Evolutionary conservation across 1,140 invertebrate species (phyloP), one percentile per base, ranked within the genome.

Genomic region (Drosophila nigrodunni): DNA sequence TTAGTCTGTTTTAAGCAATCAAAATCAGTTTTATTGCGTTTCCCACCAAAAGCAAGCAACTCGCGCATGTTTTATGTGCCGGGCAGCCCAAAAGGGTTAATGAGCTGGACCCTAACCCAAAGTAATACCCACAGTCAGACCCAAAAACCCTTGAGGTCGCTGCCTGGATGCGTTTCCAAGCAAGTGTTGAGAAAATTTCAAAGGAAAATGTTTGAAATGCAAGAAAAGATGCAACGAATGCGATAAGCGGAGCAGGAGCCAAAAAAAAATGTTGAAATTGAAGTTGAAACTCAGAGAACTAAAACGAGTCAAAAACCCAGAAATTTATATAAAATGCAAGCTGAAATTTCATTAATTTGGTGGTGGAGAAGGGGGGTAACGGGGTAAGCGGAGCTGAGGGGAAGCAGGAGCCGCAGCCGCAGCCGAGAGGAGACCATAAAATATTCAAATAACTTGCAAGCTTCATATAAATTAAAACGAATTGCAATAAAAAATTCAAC

Each of bases 401-500:
- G 43, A 50, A 39, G 41, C 30, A 55, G 64, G 57, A 66, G 9
- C 44, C 18, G 18, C 18, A 15, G 15, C 15, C 21, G 59, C 13
- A 49, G 49, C 13, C 47, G 50, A 61, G 54, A 58, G 35, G 21
- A 58, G 69, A 44, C 68, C 55, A 65, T 71, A 76, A 72, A 72
- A 77, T 79, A 79, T 79, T 79, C 74, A 77, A 79, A 79, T 79
- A 62, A 66, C 69, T 70, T 49, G 70, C 64, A 58, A 68, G 72
- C 52, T 59, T 62, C 50, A 57, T 66, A 80, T 78, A 82, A 87
- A 87, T 74, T 80, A 73, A 87, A 80, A 74, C 78, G 85, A 88
- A 88, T 66, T 76, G 77, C 83, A 73, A 83, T 87, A 74, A 82
- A 78, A 78, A 88, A 87, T 87, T 80, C 83, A 87, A 88, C 80